Evolutionary conservation across 2,888 invertebrate species (phyloP).

Genomic region (Pachydiplax longipennis): DNA sequence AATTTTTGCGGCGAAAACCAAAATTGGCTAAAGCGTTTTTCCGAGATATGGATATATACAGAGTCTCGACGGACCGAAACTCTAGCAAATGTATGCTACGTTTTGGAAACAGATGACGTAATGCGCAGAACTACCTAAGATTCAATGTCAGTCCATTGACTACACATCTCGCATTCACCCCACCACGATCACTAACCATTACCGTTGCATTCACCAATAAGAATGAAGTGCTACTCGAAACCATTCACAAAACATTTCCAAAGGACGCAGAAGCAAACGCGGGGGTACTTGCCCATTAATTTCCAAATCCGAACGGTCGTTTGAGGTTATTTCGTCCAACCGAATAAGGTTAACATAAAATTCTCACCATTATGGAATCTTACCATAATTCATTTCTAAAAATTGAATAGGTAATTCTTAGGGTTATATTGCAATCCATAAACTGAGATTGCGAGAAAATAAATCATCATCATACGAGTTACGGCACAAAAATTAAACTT

Average conservation of each 20-base stretch:
- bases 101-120: background rate
- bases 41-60: background rate
- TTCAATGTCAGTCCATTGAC: constrained; percentile 33
- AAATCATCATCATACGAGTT: no score
- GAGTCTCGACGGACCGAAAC: background rate
- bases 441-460: no score
- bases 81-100: background rate
- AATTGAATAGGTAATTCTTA: no score
- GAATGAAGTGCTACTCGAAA: constrained; percentile 12
- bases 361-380: no score
- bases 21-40: background rate
- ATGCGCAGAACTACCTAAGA: constrained; percentile 8
- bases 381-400: no score
- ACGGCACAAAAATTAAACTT: no score
- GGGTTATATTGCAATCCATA: no score
- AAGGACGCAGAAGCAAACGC: no score
- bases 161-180: constrained; percentile 3
- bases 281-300: no score
- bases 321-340: no score
- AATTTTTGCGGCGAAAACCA: background rate
- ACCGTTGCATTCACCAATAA: constrained; percentile 21
- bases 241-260: background rate
- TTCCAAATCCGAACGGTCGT: no score
- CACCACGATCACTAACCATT: constrained; percentile 13
- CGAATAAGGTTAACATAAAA: no score